Evolutionary conservation across 2,888 invertebrate species (phyloP).

Genomic region (Spatulosminthurus flaviceps): DNA sequence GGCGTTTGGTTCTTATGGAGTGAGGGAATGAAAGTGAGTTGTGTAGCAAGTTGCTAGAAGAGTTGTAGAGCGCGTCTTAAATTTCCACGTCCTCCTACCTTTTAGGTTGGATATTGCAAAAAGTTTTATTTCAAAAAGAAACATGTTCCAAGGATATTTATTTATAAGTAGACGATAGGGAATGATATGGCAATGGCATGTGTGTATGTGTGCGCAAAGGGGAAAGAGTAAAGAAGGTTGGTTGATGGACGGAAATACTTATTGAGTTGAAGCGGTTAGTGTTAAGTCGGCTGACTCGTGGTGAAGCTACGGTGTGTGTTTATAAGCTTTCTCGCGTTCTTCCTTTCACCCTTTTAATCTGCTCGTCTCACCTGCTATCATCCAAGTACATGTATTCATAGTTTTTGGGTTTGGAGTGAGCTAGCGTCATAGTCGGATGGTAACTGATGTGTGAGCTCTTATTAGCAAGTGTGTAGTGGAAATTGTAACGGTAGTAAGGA

Average conservation of each 20-base stretch:
- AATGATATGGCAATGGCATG: not conserved
- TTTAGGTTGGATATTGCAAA: not conserved
- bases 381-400: not conserved
- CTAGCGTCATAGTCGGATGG: no score
- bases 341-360: conserved; percentile 25
- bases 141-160: no score
- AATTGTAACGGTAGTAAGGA: no score
- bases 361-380: not conserved
- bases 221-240: not conserved
- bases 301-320: no score
- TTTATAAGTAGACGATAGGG: no score
- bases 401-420: not conserved
- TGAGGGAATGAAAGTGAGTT: not conserved
- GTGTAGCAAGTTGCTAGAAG: not conserved
- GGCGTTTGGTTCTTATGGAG: not conserved
- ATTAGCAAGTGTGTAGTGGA: no score
- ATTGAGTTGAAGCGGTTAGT: no score
- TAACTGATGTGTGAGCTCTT: no score
- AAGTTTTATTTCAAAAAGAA: no score
- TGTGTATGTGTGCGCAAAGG: no score
- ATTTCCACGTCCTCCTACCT: conserved; percentile 13
- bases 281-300: no score
- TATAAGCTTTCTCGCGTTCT: conserved; percentile 39
- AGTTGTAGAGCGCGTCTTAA: not conserved
- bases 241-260: no score